Evolutionary conservation across 2,888 invertebrate genomes (phyloP).

Genomic region (Drosophila tripunctata): DNA sequence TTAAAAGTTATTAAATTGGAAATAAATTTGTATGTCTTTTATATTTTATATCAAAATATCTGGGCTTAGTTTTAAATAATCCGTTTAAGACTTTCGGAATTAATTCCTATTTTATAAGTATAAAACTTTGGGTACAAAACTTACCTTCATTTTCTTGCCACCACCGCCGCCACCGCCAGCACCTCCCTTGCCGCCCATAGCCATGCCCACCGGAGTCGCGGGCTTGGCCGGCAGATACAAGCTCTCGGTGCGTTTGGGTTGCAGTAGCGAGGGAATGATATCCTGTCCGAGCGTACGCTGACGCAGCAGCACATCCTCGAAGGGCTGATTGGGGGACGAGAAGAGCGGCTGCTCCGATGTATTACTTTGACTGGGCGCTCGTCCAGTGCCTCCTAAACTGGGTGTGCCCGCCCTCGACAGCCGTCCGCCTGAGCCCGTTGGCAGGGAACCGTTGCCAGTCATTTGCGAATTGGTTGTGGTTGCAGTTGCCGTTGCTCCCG

Average conservation of each 20-base stretch:
- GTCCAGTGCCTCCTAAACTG: constrained; percentile 81
- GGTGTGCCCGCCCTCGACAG: constrained; percentile 86
- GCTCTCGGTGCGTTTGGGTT: constrained; percentile 96
- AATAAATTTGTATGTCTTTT: too few relatives aligned
- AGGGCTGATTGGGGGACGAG: constrained; percentile 86
- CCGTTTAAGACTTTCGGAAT: too few relatives aligned
- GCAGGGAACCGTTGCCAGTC: constrained; percentile 88
- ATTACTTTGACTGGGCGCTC: constrained; percentile 79
- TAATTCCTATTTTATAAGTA: too few relatives aligned
- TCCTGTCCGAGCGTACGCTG: constrained; percentile 94
- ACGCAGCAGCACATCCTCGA: constrained; percentile 92
- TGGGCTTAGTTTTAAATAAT: too few relatives aligned
- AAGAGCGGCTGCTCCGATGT: constrained; percentile 85
- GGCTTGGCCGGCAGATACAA: constrained; percentile 89
- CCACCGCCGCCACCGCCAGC: constrained; percentile 84
- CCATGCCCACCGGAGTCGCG: constrained; percentile 82
- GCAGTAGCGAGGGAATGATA: constrained; percentile 93
- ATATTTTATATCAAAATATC: too few relatives aligned
- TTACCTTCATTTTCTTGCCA: constrained; percentile 84
- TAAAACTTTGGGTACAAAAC: constrained; percentile 22
- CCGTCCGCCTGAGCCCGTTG: constrained; percentile 84
- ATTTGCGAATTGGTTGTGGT: constrained; percentile 74
- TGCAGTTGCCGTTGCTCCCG: constrained; percentile 27
- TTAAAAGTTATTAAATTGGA: too few relatives aligned
- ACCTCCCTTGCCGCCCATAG: constrained; percentile 81